These are phyloP conservation scores for Ariolimax columbianus DNA, from an alignment of 2,888 invertebrate species.

Conservation along the genomic window DNA sequence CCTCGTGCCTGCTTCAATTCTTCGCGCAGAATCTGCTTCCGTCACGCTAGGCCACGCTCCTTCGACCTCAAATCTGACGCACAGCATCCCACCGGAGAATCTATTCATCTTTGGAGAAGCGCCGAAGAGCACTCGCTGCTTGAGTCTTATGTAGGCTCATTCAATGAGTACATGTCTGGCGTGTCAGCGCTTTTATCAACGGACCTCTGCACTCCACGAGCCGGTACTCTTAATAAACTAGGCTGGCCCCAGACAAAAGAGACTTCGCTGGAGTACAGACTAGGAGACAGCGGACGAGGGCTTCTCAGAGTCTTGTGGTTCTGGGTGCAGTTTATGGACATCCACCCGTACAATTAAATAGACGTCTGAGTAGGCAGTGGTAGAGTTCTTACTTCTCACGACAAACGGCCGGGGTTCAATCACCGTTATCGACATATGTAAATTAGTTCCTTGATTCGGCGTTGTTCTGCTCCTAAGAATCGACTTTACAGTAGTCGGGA, in stretches of 20 bases:
- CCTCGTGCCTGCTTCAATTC: not conserved
- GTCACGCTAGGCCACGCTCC: not conserved
- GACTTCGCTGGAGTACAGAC: too few species aligned
- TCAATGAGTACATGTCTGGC: not conserved
- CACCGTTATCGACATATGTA: too few species aligned
- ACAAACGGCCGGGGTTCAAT: too few species aligned
- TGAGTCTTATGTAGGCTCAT: not conserved
- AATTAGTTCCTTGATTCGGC: too few species aligned
- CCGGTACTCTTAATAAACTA: not conserved
- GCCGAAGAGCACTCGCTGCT: not conserved
- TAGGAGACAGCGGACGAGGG: too few species aligned
- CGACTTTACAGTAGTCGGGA: too few species aligned
- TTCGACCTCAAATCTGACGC: not conserved
- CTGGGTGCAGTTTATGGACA: too few species aligned
- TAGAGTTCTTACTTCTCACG: too few species aligned
- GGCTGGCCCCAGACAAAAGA: not conserved
- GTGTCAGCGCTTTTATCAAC: slow-evolving; percentile 2
- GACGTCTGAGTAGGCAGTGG: too few species aligned
- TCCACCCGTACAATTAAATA: too few species aligned
- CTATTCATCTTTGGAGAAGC: not conserved
- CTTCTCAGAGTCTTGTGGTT: too few species aligned
- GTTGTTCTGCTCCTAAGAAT: too few species aligned
- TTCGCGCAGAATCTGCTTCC: not conserved
- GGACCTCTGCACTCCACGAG: slow-evolving; percentile 1
- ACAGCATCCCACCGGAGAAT: not conserved